Conservation (phyloP, 2,797 vertebrate species). For the Acrocephalus scirpaceus region DNA sequence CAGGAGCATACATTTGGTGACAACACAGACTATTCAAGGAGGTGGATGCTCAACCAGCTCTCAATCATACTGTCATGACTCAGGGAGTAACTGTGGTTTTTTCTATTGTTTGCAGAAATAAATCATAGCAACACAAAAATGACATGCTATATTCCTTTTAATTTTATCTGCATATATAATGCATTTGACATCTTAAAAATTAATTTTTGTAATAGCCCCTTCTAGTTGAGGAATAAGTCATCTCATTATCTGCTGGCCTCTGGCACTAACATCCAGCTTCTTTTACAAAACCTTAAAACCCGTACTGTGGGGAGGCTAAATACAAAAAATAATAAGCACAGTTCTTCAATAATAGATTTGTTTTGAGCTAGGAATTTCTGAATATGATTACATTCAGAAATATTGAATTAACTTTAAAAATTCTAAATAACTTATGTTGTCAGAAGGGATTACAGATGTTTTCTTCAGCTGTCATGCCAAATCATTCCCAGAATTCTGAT, state of each 20-base stretch:
- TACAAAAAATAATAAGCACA: neutral
- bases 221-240: neutral
- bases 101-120: constrained; percentile 24
- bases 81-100: neutral
- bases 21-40: constrained; percentile 52
- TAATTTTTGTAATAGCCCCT: neutral
- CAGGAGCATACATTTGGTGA: constrained; percentile 53
- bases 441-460: neutral
- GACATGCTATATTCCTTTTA: neutral
- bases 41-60: constrained; percentile 4
- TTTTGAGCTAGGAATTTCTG: neutral
- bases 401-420: neutral
- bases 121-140: neutral
- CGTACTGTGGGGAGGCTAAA: neutral
- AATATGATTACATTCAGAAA: neutral
- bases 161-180: neutral
- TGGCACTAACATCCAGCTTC: neutral
- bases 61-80: constrained; percentile 56
- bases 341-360: neutral
- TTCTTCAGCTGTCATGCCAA: neutral
- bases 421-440: neutral
- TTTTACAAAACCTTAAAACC: neutral
- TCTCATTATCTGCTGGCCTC: constrained; percentile 18
- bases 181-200: neutral
- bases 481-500: neutral